Evolutionary conservation across 2,888 invertebrate genomes (phyloP).

Genomic region (Cryptops parisi): DNA sequence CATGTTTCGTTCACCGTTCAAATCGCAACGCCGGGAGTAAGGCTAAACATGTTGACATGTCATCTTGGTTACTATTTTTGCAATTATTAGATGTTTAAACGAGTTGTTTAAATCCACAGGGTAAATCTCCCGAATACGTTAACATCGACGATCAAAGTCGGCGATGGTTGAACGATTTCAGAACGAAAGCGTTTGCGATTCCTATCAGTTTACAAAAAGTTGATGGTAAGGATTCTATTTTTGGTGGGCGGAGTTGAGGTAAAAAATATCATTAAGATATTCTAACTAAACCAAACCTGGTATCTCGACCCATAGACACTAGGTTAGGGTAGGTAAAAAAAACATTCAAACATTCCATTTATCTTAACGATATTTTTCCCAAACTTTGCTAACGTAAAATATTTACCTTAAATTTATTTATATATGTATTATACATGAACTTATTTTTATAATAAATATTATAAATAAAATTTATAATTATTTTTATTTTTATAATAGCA

Average conservation of each 20-base stretch:
- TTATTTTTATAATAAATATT: neutral
- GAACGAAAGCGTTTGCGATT: slow-evolving; percentile 32
- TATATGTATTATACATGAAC: too few species aligned
- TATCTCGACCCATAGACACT: too few species aligned
- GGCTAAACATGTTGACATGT: slow-evolving; percentile 13
- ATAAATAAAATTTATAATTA: neutral
- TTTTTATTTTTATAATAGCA: slow-evolving; percentile 25
- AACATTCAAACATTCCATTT: too few species aligned
- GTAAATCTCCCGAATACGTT: slow-evolving; percentile 30
- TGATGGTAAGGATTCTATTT: slow-evolving; percentile 27
- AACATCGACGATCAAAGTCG: slow-evolving; percentile 33
- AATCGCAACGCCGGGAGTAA: slow-evolving; percentile 33
- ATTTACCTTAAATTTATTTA: too few species aligned
- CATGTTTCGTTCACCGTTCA: slow-evolving; percentile 34
- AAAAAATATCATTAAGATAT: neutral
- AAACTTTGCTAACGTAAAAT: too few species aligned
- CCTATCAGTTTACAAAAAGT: slow-evolving; percentile 34
- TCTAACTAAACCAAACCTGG: neutral
- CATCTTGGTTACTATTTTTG: slow-evolving; percentile 10
- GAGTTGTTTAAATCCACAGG: slow-evolving; percentile 25
- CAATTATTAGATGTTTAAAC: neutral
- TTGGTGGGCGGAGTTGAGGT: neutral
- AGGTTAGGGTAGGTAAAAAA: too few species aligned
- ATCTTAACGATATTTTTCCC: too few species aligned
- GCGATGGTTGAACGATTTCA: slow-evolving; percentile 35